Percentiles rank a stretch among this genome's conserved stretches.
phyloP scores from a whole-genome alignment of 2,888 invertebrate species.

The Petrophora chlorosata region DNA sequence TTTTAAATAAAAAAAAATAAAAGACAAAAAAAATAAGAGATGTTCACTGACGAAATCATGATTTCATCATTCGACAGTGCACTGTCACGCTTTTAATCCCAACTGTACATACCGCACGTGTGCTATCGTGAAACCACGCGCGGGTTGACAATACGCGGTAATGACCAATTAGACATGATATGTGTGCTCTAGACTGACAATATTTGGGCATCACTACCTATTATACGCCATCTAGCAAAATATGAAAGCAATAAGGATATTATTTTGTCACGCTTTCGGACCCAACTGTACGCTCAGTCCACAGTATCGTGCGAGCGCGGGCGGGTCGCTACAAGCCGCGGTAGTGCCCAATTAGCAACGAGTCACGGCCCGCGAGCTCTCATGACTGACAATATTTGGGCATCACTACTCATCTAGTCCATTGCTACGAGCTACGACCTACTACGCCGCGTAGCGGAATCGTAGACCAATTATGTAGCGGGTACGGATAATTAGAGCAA shows the following conservation, averaged over 20 bases:
- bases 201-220: slow-evolving; percentile 24
- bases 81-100: background rate
- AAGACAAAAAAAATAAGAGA: too few species aligned
- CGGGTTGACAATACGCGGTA: slow-evolving; percentile 37
- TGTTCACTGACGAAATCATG: too few species aligned
- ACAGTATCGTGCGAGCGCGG: slow-evolving; percentile 42
- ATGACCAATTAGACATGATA: slow-evolving; percentile 43
- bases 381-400: slow-evolving; percentile 29
- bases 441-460: too few species aligned
- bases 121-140: slow-evolving; percentile 43
- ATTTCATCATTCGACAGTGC: too few species aligned
- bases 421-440: too few species aligned
- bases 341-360: slow-evolving; percentile 44
- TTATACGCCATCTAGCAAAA: too few species aligned
- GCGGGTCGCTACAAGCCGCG: slow-evolving; percentile 37
- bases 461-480: too few species aligned
- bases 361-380: slow-evolving; percentile 30
- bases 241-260: too few species aligned
- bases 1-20: too few species aligned
- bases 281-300: slow-evolving; percentile 16
- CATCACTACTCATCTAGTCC: slow-evolving; percentile 1
- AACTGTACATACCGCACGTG: slow-evolving; percentile 12
- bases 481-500: too few species aligned
- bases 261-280: background rate
- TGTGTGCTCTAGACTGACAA: slow-evolving; percentile 23